Percentiles rank a stretch among this genome's conserved stretches.
These are phyloP conservation scores for Synanthedon tipuliformis DNA, from an alignment of 2,888 invertebrate species.

Conservation along the genomic window DNA sequence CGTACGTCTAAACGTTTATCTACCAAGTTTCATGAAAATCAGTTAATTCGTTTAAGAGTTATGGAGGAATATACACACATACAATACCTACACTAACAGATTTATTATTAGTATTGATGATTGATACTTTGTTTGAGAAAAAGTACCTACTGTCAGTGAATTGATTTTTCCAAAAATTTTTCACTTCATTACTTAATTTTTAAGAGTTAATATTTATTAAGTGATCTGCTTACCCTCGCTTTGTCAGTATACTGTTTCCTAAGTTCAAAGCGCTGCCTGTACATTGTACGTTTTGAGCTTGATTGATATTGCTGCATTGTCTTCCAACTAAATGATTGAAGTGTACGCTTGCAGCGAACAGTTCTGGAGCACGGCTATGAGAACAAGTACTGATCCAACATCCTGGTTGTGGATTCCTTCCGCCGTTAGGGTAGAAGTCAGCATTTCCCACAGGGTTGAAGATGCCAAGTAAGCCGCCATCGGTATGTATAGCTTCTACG, in stretches of 20 bases:
- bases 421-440: constrained; percentile 57
- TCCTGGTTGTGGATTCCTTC: constrained; percentile 43
- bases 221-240: constrained; percentile 25
- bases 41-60: too few species aligned
- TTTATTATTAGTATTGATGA: too few species aligned
- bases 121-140: too few species aligned
- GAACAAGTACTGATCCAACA: constrained; percentile 39
- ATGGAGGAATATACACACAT: too few species aligned
- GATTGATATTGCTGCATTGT: constrained; percentile 23
- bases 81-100: too few species aligned
- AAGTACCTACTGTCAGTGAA: too few species aligned
- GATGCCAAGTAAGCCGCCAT: constrained; percentile 41
- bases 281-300: constrained; percentile 30
- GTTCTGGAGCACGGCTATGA: constrained; percentile 32
- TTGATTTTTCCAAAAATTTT: too few species aligned
- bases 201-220: too few species aligned
- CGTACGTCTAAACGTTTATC: too few species aligned
- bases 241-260: constrained; percentile 32
- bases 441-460: constrained; percentile 30
- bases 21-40: too few species aligned
- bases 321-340: constrained; percentile 32
- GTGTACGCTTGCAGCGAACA: constrained; percentile 38
- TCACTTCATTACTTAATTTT: too few species aligned
- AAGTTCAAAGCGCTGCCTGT: constrained; percentile 21
- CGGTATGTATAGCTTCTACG: constrained; percentile 52